These are phyloP conservation scores for Bombus confusus DNA, from an alignment of 1,140 invertebrate genomes.

Conservation along the genomic window DNA sequence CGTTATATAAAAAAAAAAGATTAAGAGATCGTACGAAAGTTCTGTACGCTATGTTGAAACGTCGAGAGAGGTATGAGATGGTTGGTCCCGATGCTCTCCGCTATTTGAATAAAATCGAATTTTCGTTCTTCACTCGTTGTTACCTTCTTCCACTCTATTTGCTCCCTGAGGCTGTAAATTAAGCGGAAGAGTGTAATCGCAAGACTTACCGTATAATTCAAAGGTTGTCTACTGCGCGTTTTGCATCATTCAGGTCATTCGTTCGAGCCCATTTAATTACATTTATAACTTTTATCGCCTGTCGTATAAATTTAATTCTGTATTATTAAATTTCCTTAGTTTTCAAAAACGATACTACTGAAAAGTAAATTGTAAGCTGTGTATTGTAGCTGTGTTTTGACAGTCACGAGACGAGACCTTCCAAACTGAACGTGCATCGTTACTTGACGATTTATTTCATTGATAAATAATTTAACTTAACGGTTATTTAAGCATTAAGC, in stretches of 20 bases:
- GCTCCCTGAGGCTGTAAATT: slow-evolving; percentile 13
- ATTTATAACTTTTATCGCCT: neutral
- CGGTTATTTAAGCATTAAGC: no score
- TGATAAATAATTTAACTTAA: no score
- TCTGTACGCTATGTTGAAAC: no score
- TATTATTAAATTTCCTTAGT: neutral
- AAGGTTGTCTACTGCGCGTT: neutral
- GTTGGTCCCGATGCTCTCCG: neutral
- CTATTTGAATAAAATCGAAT: neutral
- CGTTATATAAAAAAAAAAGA: neutral
- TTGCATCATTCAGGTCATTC: neutral
- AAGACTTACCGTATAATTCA: neutral
- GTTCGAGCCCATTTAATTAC: neutral
- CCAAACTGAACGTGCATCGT: no score
- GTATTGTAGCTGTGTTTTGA: no score
- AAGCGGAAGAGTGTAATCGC: slow-evolving; percentile 8
- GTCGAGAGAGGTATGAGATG: neutral
- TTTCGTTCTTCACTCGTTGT: neutral
- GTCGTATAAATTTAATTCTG: neutral
- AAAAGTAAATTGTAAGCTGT: no score
- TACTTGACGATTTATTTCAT: no score
- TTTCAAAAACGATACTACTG: neutral
- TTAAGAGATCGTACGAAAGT: neutral
- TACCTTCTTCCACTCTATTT: slow-evolving; percentile 30
- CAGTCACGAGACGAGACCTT: no score